phyloP scores from a whole-genome alignment of 2,113 vertebrate species.

The Burhinus oedicnemus region DNA sequence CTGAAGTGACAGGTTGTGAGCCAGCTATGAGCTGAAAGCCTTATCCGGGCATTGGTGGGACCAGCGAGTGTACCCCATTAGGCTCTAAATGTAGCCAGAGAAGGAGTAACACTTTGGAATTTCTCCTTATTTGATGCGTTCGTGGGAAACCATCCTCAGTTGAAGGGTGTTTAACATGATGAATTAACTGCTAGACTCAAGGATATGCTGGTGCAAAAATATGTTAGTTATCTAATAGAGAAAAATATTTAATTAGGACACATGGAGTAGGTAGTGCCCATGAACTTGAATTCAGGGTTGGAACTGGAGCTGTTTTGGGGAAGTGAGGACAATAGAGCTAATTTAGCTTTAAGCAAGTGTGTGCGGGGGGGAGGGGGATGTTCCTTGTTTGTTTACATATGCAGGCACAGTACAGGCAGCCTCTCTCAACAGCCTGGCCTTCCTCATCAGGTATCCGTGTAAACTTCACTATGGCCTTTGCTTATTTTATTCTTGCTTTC shows the following conservation, averaged over 20 bases:
- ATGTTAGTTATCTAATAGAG: not conserved
- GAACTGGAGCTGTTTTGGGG: not conserved
- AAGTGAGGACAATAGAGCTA: not conserved
- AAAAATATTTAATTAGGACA: not conserved
- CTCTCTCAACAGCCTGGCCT: not conserved
- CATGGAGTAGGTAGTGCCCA: not conserved
- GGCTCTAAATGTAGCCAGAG: not conserved
- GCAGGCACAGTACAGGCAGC: not conserved
- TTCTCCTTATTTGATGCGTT: not conserved
- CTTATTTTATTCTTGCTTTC: not conserved
- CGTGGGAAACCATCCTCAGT: not conserved
- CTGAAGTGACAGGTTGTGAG: slow-evolving; percentile 6
- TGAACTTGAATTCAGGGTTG: not conserved
- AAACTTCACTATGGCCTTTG: not conserved
- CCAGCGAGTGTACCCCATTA: not conserved
- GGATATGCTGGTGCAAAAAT: not conserved
- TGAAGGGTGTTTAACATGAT: not conserved
- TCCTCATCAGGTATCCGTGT: not conserved
- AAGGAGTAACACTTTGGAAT: not conserved
- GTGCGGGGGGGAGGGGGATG: too few relatives aligned
- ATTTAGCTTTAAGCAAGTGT: not conserved
- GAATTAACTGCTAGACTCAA: not conserved
- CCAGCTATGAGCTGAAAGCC: not conserved
- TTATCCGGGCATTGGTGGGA: not conserved
- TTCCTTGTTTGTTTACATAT: not conserved